Base-by-base conservation (phyloP, 2,797 vertebrate genomes). In the Molossus alvarezi region DNA sequence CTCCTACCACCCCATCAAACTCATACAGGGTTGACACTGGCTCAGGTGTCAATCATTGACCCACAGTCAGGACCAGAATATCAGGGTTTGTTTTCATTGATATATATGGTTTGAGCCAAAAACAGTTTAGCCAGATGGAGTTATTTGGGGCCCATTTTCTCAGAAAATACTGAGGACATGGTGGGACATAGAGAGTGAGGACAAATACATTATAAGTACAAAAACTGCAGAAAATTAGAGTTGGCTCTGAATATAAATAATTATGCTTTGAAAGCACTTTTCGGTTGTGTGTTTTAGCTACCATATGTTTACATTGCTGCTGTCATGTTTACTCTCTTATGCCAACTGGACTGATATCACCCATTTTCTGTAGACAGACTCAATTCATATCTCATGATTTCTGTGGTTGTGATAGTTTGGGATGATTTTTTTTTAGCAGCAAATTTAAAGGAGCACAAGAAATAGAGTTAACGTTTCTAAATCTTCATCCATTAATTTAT, bases 401-500 rank as follows among this genome's bases (percentile, higher is more conserved):
- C 67, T 67, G 64, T 57, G 29, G 18, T 88, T 76, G 53, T 58
- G 14, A 90, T 12, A 92, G 27, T 69, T 92, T 88, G 48, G 13
- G 9, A 77, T 80, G 53, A 51, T 75, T 88, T 71, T 48, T 21
- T n/a, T 91, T 90, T 89, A 79, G 17, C n/a, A 88, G 4, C 53
- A 79, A 95, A 92, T 23, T 75, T 94, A 60, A 77, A 58, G 21
- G 5, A 53, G 48, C 12, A 9, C 80, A 14, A 64, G 29, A 82
- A 88, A 93, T 55, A 57, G 5, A 48, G n/a, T 41, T 91, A 83
- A 71, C 9, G 17, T 84, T 21, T 7, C 48, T 92, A 90, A 96
- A 85, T 71, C 11, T 20, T 94, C 55, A 94, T 2, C 53, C 21
- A 48, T 91, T 94, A 85, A 67, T 71, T 96, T 53, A 71, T 48